Evolutionary conservation across 2,113 vertebrate genomes (phyloP).

Genomic region (Neopipo cinnamomea): DNA sequence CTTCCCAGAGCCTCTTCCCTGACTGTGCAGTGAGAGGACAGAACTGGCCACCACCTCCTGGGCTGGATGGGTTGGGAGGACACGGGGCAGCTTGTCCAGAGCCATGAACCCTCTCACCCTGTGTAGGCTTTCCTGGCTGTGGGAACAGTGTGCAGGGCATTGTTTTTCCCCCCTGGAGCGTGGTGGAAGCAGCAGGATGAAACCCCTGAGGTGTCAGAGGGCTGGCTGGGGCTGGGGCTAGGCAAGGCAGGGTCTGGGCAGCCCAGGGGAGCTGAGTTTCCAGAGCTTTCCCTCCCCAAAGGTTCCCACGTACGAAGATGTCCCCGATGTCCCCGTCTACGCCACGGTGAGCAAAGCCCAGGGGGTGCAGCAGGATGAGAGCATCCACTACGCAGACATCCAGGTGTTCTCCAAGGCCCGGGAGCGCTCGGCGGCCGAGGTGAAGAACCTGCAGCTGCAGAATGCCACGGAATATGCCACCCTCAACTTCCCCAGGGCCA

Average conservation of each 20-base stretch:
- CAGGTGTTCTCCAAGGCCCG: constrained; percentile 64
- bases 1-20: background rate
- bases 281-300: background rate
- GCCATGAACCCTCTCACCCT: background rate
- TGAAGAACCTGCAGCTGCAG: constrained; percentile 40
- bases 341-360: constrained; percentile 60
- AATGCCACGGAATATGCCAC: constrained; percentile 81
- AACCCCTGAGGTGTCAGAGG: background rate
- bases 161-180: background rate
- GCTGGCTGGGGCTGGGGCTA: background rate
- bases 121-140: background rate
- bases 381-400: constrained; percentile 83
- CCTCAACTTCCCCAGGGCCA: constrained; percentile 74
- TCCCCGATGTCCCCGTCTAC: constrained; percentile 59
- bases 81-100: background rate
- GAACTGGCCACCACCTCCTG: background rate
- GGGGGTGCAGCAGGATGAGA: constrained; percentile 30
- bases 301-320: constrained; percentile 57
- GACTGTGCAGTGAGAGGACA: background rate
- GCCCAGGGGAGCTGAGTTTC: background rate
- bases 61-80: background rate
- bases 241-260: background rate
- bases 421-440: constrained; percentile 30
- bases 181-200: background rate
- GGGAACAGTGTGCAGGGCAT: background rate